These are phyloP conservation scores for Kryptolebias marmoratus DNA, from an alignment of 2,113 vertebrate species.

Conservation along the genomic window DNA sequence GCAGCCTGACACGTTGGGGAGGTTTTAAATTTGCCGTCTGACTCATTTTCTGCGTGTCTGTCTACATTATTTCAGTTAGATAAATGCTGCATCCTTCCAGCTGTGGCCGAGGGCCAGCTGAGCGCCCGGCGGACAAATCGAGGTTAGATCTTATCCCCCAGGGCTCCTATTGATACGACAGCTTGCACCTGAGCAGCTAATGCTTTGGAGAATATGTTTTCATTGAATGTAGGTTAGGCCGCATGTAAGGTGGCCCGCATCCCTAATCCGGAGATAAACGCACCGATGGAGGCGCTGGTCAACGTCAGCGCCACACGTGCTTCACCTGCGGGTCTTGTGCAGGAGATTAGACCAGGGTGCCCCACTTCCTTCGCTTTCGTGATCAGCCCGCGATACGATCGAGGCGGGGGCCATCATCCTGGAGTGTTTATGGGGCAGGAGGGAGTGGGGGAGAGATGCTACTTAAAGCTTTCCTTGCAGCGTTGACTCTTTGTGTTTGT, in stretches of 20 bases:
- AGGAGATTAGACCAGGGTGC: conserved; percentile 43
- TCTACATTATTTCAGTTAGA: conserved; percentile 51
- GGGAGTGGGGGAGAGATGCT: conserved; percentile 26
- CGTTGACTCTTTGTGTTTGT: conserved; percentile 30
- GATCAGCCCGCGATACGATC: conserved; percentile 30
- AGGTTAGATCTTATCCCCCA: conserved; percentile 79
- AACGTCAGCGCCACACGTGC: conserved; percentile 43
- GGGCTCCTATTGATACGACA: conserved; percentile 58
- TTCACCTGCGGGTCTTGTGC: conserved; percentile 68
- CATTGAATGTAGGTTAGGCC: conserved; percentile 61
- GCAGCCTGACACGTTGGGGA: conserved; percentile 10
- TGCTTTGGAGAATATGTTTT: conserved; percentile 66
- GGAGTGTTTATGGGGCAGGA: conserved; percentile 19
- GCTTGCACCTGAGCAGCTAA: conserved; percentile 70
- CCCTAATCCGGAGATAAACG: conserved; percentile 62
- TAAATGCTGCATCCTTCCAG: conserved; percentile 41
- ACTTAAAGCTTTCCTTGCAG: conserved; percentile 55
- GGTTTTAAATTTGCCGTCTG: conserved; percentile 51
- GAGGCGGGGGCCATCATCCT: not conserved
- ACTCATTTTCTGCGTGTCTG: conserved; percentile 47
- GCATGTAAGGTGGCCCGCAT: conserved; percentile 67
- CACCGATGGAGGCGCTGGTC: conserved; percentile 12
- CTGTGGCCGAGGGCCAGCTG: conserved; percentile 19
- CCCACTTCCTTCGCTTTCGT: conserved; percentile 33
- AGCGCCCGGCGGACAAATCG: conserved; percentile 43